Conservation (phyloP, 92 coral and sea anemone genomes). For the Zoanthus sociatus region DNA sequence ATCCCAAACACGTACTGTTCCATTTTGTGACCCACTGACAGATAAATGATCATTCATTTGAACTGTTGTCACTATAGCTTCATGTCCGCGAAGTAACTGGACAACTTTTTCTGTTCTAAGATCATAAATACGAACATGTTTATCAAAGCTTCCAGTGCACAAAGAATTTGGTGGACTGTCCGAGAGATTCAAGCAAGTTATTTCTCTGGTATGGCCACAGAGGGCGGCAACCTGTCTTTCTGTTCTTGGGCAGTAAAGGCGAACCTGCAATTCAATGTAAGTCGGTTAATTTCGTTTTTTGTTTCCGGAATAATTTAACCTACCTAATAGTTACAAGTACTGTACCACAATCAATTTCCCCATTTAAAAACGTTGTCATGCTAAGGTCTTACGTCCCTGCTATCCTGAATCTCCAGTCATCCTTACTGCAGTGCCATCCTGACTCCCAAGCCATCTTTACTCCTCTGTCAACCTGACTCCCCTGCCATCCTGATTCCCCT, state of each 20-base stretch:
- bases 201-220: constrained; percentile 86
- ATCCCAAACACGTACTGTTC: constrained; percentile 94
- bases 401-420: too few relatives aligned
- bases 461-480: neutral
- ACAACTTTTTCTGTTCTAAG: constrained; percentile 75
- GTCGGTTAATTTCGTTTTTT: neutral
- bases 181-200: constrained; percentile 86
- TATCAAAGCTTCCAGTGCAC: constrained; percentile 91
- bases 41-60: constrained; percentile 96
- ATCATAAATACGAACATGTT: constrained; percentile 90
- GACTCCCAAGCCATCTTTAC: neutral
- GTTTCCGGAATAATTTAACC: too few relatives aligned
- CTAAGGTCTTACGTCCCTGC: too few relatives aligned
- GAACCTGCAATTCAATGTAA: constrained; percentile 64
- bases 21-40: constrained; percentile 94
- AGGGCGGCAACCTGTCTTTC: constrained; percentile 69
- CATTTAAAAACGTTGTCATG: too few relatives aligned
- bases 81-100: constrained; percentile 82
- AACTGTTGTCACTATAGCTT: constrained; percentile 80
- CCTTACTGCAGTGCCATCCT: too few relatives aligned
- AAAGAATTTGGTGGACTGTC: constrained; percentile 73
- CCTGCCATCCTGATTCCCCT: neutral
- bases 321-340: too few relatives aligned
- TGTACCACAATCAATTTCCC: too few relatives aligned
- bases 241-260: constrained; percentile 80